Evolutionary conservation across 1,140 invertebrate genomes (phyloP), one percentile per base, ranked within the genome.

Genomic region (Drosophila saltans): DNA sequence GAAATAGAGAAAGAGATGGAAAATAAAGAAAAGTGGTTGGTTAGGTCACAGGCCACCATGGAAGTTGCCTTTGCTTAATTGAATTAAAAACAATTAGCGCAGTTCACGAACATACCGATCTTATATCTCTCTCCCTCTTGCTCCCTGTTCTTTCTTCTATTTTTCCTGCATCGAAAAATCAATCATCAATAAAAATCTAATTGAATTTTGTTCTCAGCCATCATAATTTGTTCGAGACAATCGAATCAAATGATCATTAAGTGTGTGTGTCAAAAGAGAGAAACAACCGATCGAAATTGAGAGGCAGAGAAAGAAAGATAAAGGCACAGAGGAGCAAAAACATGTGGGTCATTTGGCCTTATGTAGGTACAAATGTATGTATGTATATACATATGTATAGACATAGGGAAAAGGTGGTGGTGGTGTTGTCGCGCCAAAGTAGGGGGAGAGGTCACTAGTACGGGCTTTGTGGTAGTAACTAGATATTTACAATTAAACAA

Each of bases 111-210:
- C 45, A 52, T 26, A 33, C n/a, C 36, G 41, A 61, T 11, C 28
- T 11, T 28, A 41, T 9, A 40, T 56, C 43, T 43, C 66, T 48
- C 24, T 33, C 48, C 33, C 33, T 57, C 28, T 30, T 8, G 30
- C 33, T 68, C 43, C 16, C n/a, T 62, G 9, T 55, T 39, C 48
- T 11, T 8, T 39, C 60, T 41, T n/a, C 36, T 62, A 10, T 39
- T 59, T 74, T 72, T 70, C 69, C 66, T 71, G 24, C 60, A 77
- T 52, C 26, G 21, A 4, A 24, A 52, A 52, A 52, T 26, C 45
- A 52, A 52, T 52, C 45, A 52, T 52, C 45, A 52, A 52, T 52
- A 52, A 52, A 52, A 26, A 26, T 43, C 24, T 43, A 39, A 52
- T 33, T 16, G 26, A 68, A 68, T 26, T 60, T 55, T 45, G 45